Evolutionary conservation across 2,113 vertebrate genomes (phyloP), one percentile per base, ranked within the genome.

Genomic region (Pitta sordida): DNA sequence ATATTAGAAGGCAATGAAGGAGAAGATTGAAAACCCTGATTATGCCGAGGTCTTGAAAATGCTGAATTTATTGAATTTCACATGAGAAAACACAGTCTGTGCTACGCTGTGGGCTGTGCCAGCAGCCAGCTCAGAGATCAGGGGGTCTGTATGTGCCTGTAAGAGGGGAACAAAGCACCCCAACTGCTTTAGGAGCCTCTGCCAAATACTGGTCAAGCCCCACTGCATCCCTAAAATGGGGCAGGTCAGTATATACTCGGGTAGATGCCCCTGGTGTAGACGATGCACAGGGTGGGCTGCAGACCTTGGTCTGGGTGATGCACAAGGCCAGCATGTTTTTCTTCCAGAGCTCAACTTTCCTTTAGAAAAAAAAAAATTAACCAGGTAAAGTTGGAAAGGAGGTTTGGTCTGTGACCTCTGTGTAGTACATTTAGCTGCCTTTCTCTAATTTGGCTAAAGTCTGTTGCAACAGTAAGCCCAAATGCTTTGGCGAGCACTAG

Each of bases 21-120:
- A 95, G 95, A 95, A 96, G 94, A 94, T 89, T 95, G 96, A 94
- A 96, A 95, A 91, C 85, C 85, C 85, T 88, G 89, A 95, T 94
- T 94, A 96, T 74, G 79, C 93, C 6, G 43, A 91, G 64, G 64
- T 88, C 76, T 75, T 70, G 75, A 93, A 94, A 95, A 94, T 74
- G 79, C 68, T 88, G 91, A 76, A 92, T 95, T 94, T 94, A 90
- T 92, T 91, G 90, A 89, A 94, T 95, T 95, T 87, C 79, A 74
- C 91, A 83, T 63, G 87, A 95, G 89, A 91, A 94, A 95, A 80
- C 82, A 82, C 43, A 83, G 63, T 63, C 63, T 91, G 68, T 89
- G 71, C 51, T 70, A 59, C 0, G 3, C n/a, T 29, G 73, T 79
- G 39, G 83, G 48, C 83, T 53, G 39, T 83, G 81, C 73, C 91